These are phyloP conservation scores for Mongoloraphidia duomilia DNA, from an alignment of 2,888 invertebrate genomes.

Conservation along the genomic window DNA sequence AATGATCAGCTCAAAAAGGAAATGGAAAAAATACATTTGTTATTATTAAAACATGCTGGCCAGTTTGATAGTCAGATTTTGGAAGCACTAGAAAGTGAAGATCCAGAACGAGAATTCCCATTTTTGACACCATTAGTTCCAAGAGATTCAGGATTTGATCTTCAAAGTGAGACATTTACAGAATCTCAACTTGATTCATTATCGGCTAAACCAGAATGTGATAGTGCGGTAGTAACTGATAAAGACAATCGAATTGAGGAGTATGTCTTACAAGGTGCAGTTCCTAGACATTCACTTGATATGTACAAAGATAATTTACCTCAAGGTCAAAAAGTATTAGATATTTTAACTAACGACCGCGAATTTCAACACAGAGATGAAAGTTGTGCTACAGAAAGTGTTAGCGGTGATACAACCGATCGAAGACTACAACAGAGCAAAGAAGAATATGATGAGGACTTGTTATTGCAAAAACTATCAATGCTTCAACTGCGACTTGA, in stretches of 20 bases:
- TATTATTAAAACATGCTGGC: conserved; percentile 52
- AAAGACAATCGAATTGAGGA: conserved; percentile 34
- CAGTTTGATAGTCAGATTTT: conserved; percentile 45
- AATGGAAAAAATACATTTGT: conserved; percentile 61
- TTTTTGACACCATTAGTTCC: conserved; percentile 11
- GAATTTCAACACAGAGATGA: background rate
- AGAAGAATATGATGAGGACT: conserved; percentile 42
- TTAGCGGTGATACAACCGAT: conserved; percentile 25
- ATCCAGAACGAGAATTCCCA: conserved; percentile 30
- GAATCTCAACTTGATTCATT: background rate
- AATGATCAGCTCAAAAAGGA: conserved; percentile 64
- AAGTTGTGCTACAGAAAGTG: conserved; percentile 25
- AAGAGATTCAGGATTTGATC: conserved; percentile 2
- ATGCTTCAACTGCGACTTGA: conserved; percentile 54
- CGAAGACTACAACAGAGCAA: conserved; percentile 18
- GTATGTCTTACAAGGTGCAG: conserved; percentile 47
- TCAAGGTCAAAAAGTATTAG: no score
- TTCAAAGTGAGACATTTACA: background rate
- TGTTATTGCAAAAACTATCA: conserved; percentile 44
- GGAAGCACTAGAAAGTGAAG: conserved; percentile 32
- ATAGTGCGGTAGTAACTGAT: conserved; percentile 24
- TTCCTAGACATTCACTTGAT: conserved; percentile 40
- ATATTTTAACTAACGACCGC: background rate
- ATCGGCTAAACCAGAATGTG: conserved; percentile 23
- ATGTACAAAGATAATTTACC: no score